Conservation (phyloP, 1,140 invertebrate genomes). For the Pseudomyrmex pallidus region DNA sequence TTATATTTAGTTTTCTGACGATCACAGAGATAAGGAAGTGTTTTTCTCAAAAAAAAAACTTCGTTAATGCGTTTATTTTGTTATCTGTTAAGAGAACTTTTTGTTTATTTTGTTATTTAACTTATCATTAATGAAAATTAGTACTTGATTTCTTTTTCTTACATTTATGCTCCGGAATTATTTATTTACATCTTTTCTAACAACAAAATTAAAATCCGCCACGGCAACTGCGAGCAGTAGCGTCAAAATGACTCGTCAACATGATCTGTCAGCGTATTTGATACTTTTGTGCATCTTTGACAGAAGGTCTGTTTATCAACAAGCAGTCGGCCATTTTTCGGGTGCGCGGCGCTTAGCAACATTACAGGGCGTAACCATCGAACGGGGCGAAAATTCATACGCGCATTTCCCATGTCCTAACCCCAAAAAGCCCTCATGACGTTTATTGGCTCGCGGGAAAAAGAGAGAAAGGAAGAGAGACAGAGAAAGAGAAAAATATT, state of each 20-base stretch:
- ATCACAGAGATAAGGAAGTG: neutral
- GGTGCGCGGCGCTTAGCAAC: slow-evolving; percentile 55
- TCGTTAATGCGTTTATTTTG: neutral
- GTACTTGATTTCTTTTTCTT: neutral
- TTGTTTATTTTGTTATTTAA: too few relatives aligned
- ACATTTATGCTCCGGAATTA: neutral
- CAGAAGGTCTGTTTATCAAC: slow-evolving; percentile 74
- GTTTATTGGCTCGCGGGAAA: neutral
- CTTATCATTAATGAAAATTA: neutral
- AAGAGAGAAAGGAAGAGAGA: too few relatives aligned
- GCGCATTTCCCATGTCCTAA: slow-evolving; percentile 22
- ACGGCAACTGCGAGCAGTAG: neutral
- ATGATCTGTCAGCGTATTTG: neutral
- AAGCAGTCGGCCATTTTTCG: slow-evolving; percentile 75
- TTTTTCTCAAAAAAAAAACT: neutral
- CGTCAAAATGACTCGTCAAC: slow-evolving; percentile 1
- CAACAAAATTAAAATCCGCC: neutral
- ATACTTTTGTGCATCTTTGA: slow-evolving; percentile 29
- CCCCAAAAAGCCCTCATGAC: slow-evolving; percentile 25
- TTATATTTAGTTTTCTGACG: neutral
- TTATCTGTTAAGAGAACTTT: too few relatives aligned
- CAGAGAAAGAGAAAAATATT: too few relatives aligned
- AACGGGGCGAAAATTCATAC: slow-evolving; percentile 36
- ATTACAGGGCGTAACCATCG: slow-evolving; percentile 76
- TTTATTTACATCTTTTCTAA: neutral